Percentiles rank a stretch among this genome's conserved stretches.
Conservation (phyloP, 2,797 vertebrate species). For the Hippoglossus hippoglossus region DNA sequence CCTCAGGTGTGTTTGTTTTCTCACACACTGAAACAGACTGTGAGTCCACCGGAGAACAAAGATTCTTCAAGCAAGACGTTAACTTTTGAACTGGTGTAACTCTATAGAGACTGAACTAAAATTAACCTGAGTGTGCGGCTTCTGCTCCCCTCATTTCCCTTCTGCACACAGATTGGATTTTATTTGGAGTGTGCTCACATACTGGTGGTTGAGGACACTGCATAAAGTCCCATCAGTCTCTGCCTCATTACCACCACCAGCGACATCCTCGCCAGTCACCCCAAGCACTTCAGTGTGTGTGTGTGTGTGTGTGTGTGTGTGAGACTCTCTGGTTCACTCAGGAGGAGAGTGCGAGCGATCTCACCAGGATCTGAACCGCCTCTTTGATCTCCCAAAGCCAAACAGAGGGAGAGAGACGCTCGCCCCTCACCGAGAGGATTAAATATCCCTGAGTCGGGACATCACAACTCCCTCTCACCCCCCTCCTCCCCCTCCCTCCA, state of each 20-base stretch:
- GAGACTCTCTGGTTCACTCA: slow-evolving; percentile 72
- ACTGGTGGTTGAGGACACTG: slow-evolving; percentile 47
- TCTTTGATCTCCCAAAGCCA: slow-evolving; percentile 90
- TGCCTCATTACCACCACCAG: slow-evolving; percentile 70
- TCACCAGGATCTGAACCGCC: slow-evolving; percentile 93
- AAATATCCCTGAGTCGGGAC: slow-evolving; percentile 87
- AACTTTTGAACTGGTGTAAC: slow-evolving; percentile 16
- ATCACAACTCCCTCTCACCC: slow-evolving; percentile 73
- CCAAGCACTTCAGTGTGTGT: slow-evolving; percentile 24
- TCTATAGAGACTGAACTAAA: slow-evolving; percentile 1
- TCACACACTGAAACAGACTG: background rate
- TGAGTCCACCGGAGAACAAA: background rate
- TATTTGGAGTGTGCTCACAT: slow-evolving; percentile 31
- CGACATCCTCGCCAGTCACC: slow-evolving; percentile 45
- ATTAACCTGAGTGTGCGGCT: slow-evolving; percentile 5
- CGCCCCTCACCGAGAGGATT: slow-evolving; percentile 83
- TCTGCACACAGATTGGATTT: slow-evolving; percentile 38
- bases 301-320: slow-evolving; percentile 29
- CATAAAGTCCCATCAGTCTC: slow-evolving; percentile 69
- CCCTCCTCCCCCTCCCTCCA: slow-evolving; percentile 30
- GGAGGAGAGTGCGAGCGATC: slow-evolving; percentile 88
- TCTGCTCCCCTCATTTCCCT: slow-evolving; percentile 12
- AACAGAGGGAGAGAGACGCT: slow-evolving; percentile 79
- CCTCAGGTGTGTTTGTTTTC: slow-evolving; percentile 41
- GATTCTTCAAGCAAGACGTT: slow-evolving; percentile 8